A percentile compares a stretch with the other conserved stretches of the same genome.
Conservation (phyloP, 2,888 invertebrate species). For the Habrosyne pyritoides region DNA sequence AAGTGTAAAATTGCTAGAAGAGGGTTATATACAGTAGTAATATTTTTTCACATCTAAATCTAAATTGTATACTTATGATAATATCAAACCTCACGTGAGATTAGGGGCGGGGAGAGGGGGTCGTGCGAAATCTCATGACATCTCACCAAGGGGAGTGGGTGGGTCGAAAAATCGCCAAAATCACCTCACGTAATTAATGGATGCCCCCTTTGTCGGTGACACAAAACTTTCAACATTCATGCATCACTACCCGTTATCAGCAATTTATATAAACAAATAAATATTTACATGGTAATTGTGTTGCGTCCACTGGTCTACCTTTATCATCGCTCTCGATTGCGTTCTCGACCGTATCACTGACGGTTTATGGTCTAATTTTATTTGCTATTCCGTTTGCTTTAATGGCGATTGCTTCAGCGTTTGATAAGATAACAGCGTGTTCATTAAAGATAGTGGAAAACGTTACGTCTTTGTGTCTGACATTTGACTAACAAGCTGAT, state of each 20-base stretch:
- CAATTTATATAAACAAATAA: not conserved
- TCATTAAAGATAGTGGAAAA: conserved; percentile 1
- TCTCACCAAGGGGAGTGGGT: too few relatives aligned
- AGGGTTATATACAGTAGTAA: too few relatives aligned
- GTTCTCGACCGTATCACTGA: not conserved
- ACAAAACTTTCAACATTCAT: not conserved
- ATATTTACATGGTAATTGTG: not conserved
- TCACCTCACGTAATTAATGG: too few relatives aligned
- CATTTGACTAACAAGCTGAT: not conserved
- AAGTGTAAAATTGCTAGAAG: too few relatives aligned
- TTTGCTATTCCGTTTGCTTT: not conserved
- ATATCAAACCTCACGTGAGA: too few relatives aligned
- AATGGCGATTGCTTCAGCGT: not conserved
- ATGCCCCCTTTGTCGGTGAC: too few relatives aligned
- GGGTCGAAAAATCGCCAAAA: too few relatives aligned
- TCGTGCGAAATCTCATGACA: too few relatives aligned
- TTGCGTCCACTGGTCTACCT: not conserved
- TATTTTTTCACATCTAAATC: too few relatives aligned
- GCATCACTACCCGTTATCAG: not conserved
- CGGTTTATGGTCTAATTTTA: not conserved
- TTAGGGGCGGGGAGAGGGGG: too few relatives aligned
- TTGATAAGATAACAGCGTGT: conserved; percentile 1
- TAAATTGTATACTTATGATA: too few relatives aligned
- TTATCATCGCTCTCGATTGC: not conserved
- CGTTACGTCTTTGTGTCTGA: not conserved